These are phyloP conservation scores for Callopanchax toddi DNA, from an alignment of 2,113 vertebrate genomes.

Conservation along the genomic window DNA sequence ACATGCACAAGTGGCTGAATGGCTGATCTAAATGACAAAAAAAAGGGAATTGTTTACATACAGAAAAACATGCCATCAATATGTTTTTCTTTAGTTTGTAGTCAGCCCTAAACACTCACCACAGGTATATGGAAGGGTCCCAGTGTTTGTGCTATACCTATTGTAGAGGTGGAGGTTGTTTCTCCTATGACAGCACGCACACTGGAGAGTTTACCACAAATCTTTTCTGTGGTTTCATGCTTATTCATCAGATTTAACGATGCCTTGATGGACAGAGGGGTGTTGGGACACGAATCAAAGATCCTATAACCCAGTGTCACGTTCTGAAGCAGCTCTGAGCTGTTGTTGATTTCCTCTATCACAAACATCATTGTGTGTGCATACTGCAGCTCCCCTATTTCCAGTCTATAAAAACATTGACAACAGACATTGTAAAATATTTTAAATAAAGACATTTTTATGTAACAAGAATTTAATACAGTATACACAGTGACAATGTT, in stretches of 20 bases:
- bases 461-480: not conserved
- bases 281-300: slow-evolving; percentile 79
- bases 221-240: slow-evolving; percentile 36
- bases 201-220: slow-evolving; percentile 62
- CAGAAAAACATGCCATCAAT: too few relatives aligned
- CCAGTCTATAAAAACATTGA: slow-evolving; percentile 66
- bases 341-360: slow-evolving; percentile 81
- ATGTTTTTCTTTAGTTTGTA: not conserved
- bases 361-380: slow-evolving; percentile 82
- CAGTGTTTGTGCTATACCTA: slow-evolving; percentile 77
- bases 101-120: slow-evolving; percentile 60
- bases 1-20: slow-evolving; percentile 82
- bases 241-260: slow-evolving; percentile 79
- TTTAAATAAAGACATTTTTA: slow-evolving; percentile 1
- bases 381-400: slow-evolving; percentile 78
- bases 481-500: too few relatives aligned
- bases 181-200: slow-evolving; percentile 79
- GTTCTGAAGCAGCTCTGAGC: slow-evolving; percentile 72
- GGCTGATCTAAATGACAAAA: slow-evolving; percentile 76
- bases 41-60: not conserved
- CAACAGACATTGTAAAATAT: too few relatives aligned
- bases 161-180: slow-evolving; percentile 80
- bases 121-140: slow-evolving; percentile 80
- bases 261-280: slow-evolving; percentile 76
- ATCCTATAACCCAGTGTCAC: slow-evolving; percentile 79